Percentiles rank a stretch among this genome's conserved stretches.
Evolutionary conservation across 2,797 vertebrate species (phyloP).

Genomic region (Phoebastria nigripes): DNA sequence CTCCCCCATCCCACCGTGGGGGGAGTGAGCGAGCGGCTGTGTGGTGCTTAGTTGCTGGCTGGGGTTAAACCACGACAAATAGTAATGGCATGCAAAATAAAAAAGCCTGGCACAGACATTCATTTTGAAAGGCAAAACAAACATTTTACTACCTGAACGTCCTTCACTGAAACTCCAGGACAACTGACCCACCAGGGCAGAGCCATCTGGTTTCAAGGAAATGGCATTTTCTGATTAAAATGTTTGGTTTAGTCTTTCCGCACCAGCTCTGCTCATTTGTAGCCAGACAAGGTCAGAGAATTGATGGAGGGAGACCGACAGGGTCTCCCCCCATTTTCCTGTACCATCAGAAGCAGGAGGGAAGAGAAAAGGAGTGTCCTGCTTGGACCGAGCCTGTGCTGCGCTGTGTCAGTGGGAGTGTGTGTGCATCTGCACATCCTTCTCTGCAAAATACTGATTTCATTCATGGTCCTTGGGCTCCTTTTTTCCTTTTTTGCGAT

Average conservation of each 20-base stretch:
- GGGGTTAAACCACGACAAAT: no score
- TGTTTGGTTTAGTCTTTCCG: background rate
- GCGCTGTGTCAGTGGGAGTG: background rate
- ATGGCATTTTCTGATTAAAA: background rate
- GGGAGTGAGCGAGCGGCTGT: no score
- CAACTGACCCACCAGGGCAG: background rate
- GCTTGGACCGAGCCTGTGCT: background rate
- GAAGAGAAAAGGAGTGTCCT: background rate
- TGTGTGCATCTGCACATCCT: background rate
- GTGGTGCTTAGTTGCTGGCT: no score
- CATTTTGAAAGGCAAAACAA: background rate
- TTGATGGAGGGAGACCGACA: background rate
- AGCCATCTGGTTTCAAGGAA: background rate
- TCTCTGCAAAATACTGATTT: background rate
- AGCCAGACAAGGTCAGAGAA: background rate
- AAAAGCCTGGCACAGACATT: background rate
- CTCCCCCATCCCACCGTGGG: no score
- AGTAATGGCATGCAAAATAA: background rate
- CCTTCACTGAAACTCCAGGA: background rate
- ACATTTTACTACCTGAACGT: background rate
- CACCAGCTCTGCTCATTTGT: background rate
- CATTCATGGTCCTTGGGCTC: background rate
- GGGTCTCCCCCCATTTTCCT: background rate
- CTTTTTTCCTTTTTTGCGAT: background rate
- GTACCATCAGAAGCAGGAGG: background rate